Evolutionary conservation across 92 coral and sea anemone species (phyloP).

Genomic region (Anthopleura xanthogrammica): DNA sequence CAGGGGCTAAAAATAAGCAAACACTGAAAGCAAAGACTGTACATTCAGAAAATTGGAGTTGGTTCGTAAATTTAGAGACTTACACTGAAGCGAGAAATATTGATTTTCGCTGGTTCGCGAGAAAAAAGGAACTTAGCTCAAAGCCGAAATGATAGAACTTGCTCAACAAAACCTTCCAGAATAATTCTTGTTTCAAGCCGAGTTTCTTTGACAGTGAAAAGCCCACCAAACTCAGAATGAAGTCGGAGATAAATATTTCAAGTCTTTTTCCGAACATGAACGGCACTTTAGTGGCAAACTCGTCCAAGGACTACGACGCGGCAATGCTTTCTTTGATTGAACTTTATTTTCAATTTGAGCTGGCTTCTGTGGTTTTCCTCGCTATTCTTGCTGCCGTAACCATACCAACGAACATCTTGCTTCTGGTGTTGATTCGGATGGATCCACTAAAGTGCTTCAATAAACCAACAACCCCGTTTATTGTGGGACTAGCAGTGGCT

Average conservation of each 20-base stretch:
- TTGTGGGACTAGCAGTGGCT: slow-evolving; percentile 76
- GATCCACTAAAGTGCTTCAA: slow-evolving; percentile 68
- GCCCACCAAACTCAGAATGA: neutral
- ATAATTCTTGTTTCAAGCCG: neutral
- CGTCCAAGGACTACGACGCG: neutral
- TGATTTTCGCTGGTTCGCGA: neutral
- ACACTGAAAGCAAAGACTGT: neutral
- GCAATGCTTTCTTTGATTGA: slow-evolving; percentile 13
- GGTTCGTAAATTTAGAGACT: too few species aligned
- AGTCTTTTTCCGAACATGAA: slow-evolving; percentile 2
- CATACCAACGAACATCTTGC: slow-evolving; percentile 62
- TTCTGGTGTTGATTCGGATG: slow-evolving; percentile 63
- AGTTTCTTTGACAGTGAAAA: neutral
- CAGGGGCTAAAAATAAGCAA: neutral
- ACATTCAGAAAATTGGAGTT: neutral
- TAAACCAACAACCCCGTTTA: slow-evolving; percentile 66
- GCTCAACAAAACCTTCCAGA: neutral
- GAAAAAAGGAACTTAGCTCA: neutral
- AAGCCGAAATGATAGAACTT: neutral
- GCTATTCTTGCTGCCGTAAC: slow-evolving; percentile 58
- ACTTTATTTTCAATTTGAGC: slow-evolving; percentile 66
- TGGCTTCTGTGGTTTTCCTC: slow-evolving; percentile 66
- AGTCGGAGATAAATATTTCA: slow-evolving; percentile 5
- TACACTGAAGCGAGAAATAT: neutral
- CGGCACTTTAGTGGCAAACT: neutral